Conservation (phyloP, 2,797 vertebrate species). For the Harpagifer antarcticus region DNA sequence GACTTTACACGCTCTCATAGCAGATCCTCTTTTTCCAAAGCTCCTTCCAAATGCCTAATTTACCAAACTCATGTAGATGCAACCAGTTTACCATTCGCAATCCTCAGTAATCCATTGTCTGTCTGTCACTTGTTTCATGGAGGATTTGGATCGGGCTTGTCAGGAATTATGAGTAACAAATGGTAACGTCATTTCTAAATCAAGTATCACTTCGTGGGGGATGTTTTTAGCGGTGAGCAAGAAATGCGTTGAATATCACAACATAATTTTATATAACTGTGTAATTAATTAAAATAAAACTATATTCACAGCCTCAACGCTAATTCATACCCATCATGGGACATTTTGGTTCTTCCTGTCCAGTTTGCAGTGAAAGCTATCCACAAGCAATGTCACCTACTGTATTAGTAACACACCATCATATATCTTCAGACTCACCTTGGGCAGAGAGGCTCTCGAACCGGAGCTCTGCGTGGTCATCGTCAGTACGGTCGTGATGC, state of each 20-base stretch:
- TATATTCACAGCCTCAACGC: neutral
- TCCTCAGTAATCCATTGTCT: neutral
- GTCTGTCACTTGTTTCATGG: constrained; percentile 7
- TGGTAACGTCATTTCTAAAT: constrained; percentile 31
- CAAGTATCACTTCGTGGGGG: constrained; percentile 14
- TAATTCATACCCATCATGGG: neutral
- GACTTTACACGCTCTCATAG: constrained; percentile 10
- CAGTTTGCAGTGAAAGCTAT: neutral
- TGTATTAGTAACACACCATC: neutral
- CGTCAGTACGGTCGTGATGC: constrained; percentile 95
- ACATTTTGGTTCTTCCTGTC: neutral
- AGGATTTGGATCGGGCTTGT: constrained; percentile 10
- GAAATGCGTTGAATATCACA: neutral
- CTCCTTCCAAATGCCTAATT: constrained; percentile 6
- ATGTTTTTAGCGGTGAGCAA: neutral
- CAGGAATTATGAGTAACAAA: constrained; percentile 25
- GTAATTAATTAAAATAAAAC: neutral
- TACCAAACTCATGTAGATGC: neutral
- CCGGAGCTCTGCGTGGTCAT: constrained; percentile 97
- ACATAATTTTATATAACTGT: neutral
- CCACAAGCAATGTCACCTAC: neutral
- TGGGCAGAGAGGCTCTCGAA: constrained; percentile 94
- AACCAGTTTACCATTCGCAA: constrained; percentile 1
- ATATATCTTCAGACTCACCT: constrained; percentile 80
- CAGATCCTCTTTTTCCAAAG: neutral